phyloP scores from a whole-genome alignment of 2,888 invertebrate species.

The Athrips mouffetella region DNA sequence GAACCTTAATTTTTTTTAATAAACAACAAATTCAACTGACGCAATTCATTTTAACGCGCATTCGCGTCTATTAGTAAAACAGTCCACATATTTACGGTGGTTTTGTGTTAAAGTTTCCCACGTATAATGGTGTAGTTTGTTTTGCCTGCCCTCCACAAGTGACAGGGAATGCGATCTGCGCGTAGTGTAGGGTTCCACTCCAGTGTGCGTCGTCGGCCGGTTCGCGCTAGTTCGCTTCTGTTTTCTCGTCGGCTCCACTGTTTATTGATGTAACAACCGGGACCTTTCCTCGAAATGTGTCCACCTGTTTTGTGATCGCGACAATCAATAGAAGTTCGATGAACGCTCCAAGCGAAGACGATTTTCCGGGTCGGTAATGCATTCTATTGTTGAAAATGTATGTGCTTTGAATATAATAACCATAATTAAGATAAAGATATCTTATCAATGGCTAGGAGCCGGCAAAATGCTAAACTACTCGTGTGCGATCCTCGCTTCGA shows the following conservation, averaged over 20 bases:
- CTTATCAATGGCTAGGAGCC: constrained; percentile 54
- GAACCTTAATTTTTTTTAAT: too few relatives aligned
- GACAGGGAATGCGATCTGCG: constrained; percentile 37
- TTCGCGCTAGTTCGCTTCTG: constrained; percentile 49
- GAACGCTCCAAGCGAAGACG: constrained; percentile 51
- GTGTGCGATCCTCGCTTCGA: constrained; percentile 38
- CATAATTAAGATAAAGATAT: constrained; percentile 42
- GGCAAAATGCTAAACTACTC: constrained; percentile 32
- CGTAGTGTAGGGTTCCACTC: constrained; percentile 34
- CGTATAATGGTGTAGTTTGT: constrained; percentile 66
- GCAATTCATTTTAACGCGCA: constrained; percentile 1
- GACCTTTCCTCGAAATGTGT: constrained; percentile 34
- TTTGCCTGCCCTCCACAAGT: constrained; percentile 54
- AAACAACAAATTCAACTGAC: neutral
- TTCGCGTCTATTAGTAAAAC: constrained; percentile 29
- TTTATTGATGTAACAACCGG: constrained; percentile 42
- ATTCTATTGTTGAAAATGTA: constrained; percentile 15
- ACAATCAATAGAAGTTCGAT: constrained; percentile 46
- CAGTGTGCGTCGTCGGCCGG: constrained; percentile 56
- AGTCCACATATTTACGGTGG: constrained; percentile 44
- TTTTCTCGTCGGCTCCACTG: constrained; percentile 28
- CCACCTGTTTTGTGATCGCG: constrained; percentile 30
- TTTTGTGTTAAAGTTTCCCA: constrained; percentile 67
- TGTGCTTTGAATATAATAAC: too few relatives aligned
- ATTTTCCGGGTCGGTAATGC: constrained; percentile 52